Evolutionary conservation across 2,888 invertebrate species (phyloP).

Genomic region (Philopedon plagiatum): DNA sequence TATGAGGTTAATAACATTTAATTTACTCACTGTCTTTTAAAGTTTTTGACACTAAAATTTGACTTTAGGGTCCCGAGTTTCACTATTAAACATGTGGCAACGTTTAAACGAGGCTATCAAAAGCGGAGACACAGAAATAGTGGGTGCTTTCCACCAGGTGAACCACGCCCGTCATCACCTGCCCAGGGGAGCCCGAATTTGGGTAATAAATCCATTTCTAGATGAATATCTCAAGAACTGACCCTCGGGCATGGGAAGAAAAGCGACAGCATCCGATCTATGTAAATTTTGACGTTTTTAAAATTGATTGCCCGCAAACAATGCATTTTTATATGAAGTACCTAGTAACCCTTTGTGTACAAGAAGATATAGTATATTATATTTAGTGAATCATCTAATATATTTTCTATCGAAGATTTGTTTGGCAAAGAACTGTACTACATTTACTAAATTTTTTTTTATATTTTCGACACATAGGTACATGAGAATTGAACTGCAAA

Average conservation of each 20-base stretch:
- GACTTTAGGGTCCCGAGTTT: neutral
- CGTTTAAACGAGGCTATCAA: neutral
- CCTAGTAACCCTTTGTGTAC: too few relatives aligned
- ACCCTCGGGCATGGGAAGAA: slow-evolving; percentile 40
- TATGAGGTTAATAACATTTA: too few relatives aligned
- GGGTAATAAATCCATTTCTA: slow-evolving; percentile 49
- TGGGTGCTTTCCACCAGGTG: slow-evolving; percentile 47
- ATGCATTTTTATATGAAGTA: neutral
- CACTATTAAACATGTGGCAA: slow-evolving; percentile 6
- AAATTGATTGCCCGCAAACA: slow-evolving; percentile 1
- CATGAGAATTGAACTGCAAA: too few relatives aligned
- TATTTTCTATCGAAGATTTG: too few relatives aligned
- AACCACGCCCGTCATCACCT: slow-evolving; percentile 46
- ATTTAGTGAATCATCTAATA: too few relatives aligned
- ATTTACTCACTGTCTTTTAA: too few relatives aligned
- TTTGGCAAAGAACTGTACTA: too few relatives aligned
- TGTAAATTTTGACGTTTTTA: slow-evolving; percentile 22
- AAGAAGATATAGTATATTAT: too few relatives aligned
- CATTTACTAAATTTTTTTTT: too few relatives aligned
- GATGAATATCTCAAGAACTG: slow-evolving; percentile 46
- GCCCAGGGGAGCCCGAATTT: slow-evolving; percentile 43
- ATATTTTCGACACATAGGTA: too few relatives aligned
- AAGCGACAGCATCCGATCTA: slow-evolving; percentile 46
- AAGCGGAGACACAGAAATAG: slow-evolving; percentile 28
- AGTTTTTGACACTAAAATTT: neutral